Evolutionary conservation across 2,113 vertebrate genomes (phyloP), one percentile per base, ranked within the genome.

Genomic region (Capricornis sumatraensis): DNA sequence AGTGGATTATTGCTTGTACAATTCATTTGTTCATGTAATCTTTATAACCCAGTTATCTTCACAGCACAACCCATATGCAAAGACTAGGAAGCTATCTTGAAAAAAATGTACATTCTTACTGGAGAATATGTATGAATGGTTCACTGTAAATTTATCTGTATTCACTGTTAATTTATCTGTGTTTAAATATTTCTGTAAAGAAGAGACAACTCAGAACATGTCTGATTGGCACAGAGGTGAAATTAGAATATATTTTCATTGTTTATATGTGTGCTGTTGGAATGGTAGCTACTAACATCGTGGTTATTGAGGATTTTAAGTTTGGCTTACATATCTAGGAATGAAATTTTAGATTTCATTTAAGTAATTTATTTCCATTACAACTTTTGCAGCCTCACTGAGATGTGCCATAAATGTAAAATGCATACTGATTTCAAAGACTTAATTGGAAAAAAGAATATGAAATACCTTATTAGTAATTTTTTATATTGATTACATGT

Each of bases 341-440:
- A 86, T 11, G 79, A 5, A 87, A 83, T 87, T 87, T 92, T 92
- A 91, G 76, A 84, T 96, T 93, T 93, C 52, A 47, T 30, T 91
- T 84, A 79, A 19, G 60, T 97, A 83, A 84, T 67, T 82, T 93
- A 74, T 95, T 93, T 96, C 23, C 19, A 40, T 81, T 43, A 92
- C 88, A 91, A 76, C 62, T 52, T 95, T 82, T 91, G 58, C 53
- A 55, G 55, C 19, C n/a, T 64, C 33, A 55, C 36, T 76, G 81
- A 96, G 43, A 81, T 92, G 30, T 94, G 15, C 50, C 64, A 21
- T 85, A 67, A 91, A 33, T 89, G 13, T 87, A 94, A 96, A 94
- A 79, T 45, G 3, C 15, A 82, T 79, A 64, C 21, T 60, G 25
- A 86, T 92, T 97, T 92, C 9, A 43, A 86, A 96, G 53, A 83